Conservation (phyloP, 2,113 vertebrate species). For the Delphinus delphis region DNA sequence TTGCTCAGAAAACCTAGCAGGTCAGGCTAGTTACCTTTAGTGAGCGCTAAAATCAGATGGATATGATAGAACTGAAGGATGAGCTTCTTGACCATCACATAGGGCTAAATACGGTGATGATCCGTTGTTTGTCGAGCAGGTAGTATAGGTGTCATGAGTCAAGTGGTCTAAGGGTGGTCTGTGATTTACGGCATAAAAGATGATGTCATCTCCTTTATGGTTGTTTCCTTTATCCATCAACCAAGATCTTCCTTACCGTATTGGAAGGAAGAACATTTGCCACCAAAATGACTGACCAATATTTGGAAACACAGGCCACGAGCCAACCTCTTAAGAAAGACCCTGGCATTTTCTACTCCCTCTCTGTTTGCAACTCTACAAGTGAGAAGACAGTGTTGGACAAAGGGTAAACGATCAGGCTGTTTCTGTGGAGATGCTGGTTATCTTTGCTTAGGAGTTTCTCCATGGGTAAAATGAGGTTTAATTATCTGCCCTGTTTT, state of each 20-base stretch:
- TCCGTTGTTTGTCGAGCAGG: not conserved
- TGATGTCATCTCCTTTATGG: not conserved
- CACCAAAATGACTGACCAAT: not conserved
- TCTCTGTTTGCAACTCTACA: not conserved
- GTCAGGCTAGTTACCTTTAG: not conserved
- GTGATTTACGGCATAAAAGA: not conserved
- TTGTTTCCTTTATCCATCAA: not conserved
- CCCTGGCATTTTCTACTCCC: not conserved
- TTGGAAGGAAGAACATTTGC: not conserved
- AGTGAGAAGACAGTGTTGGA: not conserved
- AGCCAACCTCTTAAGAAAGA: not conserved
- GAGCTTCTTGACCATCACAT: not conserved
- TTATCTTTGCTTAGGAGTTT: not conserved
- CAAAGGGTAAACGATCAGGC: not conserved
- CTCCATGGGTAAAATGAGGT: constrained; percentile 19
- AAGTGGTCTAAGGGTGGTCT: not conserved
- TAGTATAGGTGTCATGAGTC: not conserved
- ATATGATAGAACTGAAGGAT: not conserved
- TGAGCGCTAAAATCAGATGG: not conserved
- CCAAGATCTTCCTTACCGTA: not conserved
- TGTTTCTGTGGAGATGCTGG: not conserved
- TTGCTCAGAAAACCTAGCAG: not conserved
- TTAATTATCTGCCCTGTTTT: not conserved
- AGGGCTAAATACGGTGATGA: not conserved
- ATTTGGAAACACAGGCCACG: not conserved